phyloP scores from a whole-genome alignment of 2,797 vertebrate species.

The Oreochromis grahami region DNA sequence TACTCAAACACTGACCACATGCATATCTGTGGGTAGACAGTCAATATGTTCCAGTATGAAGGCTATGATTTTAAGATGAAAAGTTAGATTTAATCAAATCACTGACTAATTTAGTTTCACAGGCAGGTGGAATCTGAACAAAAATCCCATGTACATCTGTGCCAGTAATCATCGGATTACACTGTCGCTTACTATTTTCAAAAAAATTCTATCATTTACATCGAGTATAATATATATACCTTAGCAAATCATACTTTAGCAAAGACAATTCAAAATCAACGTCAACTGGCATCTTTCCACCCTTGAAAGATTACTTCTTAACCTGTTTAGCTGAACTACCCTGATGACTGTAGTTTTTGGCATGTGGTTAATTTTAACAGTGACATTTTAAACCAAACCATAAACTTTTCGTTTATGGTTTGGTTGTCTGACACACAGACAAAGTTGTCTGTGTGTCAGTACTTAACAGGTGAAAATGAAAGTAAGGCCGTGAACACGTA shows the following conservation, averaged over 20 bases:
- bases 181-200: background rate
- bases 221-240: background rate
- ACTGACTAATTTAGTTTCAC: slow-evolving; percentile 1
- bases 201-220: background rate
- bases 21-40: slow-evolving; percentile 27
- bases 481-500: background rate
- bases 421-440: no score
- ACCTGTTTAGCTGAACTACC: no score
- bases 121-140: slow-evolving; percentile 24
- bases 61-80: slow-evolving; percentile 40
- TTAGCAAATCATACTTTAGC: background rate
- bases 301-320: background rate
- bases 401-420: background rate
- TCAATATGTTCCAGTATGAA: slow-evolving; percentile 29
- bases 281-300: background rate
- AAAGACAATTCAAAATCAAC: background rate
- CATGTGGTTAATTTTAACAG: background rate
- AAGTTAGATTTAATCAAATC: slow-evolving; percentile 6
- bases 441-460: background rate
- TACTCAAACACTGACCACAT: slow-evolving; percentile 14
- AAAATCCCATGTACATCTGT: background rate
- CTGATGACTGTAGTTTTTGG: background rate
- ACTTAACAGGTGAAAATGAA: background rate
- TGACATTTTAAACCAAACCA: background rate
- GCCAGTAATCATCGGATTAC: background rate